Percentiles rank a stretch among this genome's conserved stretches.
Conservation (phyloP, 2,888 invertebrate species). For the Drosophila monieri region DNA sequence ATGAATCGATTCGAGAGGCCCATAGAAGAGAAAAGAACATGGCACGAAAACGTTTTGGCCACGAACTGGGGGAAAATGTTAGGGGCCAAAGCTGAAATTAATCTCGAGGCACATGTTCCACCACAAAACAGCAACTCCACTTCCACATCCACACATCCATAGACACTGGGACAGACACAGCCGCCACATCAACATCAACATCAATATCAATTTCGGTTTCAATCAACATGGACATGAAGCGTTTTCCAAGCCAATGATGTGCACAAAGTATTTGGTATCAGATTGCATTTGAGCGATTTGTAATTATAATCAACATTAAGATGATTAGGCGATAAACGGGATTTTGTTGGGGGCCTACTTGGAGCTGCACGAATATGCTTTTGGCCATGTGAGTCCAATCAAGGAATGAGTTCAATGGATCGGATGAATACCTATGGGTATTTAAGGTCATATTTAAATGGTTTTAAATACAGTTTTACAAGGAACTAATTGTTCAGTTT, state of each 20-base stretch:
- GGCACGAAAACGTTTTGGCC: slow-evolving; percentile 27
- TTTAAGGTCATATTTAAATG: neutral
- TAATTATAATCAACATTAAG: slow-evolving; percentile 59
- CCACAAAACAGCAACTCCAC: slow-evolving; percentile 8
- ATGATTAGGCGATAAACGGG: slow-evolving; percentile 49
- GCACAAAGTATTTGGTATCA: slow-evolving; percentile 38
- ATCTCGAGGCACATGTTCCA: slow-evolving; percentile 30
- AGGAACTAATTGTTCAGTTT: neutral
- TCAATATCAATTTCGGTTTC: slow-evolving; percentile 44
- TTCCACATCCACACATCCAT: slow-evolving; percentile 1
- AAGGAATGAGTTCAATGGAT: neutral
- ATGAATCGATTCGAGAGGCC: slow-evolving; percentile 42
- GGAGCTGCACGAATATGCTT: slow-evolving; percentile 11
- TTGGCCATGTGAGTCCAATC: neutral
- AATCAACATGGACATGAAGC: slow-evolving; percentile 45
- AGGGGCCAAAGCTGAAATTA: slow-evolving; percentile 35
- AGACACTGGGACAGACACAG: neutral
- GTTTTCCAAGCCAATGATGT: slow-evolving; percentile 44
- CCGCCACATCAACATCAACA: slow-evolving; percentile 17
- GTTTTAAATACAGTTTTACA: too few species aligned
- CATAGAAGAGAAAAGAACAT: slow-evolving; percentile 32
- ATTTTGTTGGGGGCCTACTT: slow-evolving; percentile 29
- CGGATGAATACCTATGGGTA: slow-evolving; percentile 5
- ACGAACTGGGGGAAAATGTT: slow-evolving; percentile 28
- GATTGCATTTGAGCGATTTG: slow-evolving; percentile 48